These are phyloP conservation scores for Ochotona curzoniae DNA, from an alignment of 2,113 vertebrate genomes.

Conservation along the genomic window DNA sequence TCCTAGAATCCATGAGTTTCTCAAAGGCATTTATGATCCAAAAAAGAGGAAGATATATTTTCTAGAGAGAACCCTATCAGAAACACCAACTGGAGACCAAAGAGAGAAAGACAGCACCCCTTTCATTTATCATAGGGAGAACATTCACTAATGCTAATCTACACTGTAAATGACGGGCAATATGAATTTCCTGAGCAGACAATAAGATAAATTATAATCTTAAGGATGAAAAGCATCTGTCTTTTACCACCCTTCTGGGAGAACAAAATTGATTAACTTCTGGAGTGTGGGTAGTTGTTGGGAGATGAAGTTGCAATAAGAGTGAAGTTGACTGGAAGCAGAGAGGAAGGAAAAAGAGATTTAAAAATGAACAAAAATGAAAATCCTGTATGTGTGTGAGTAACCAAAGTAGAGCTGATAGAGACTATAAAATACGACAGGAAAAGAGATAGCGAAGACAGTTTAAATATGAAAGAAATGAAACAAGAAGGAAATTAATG, in stretches of 20 bases:
- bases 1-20: background rate
- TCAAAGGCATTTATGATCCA: background rate
- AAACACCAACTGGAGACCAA: conserved; percentile 58
- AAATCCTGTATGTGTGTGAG: background rate
- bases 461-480: background rate
- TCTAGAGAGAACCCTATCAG: background rate
- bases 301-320: conserved; percentile 13
- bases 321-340: background rate
- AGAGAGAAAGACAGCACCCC: conserved; percentile 4
- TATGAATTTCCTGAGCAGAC: background rate
- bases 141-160: background rate
- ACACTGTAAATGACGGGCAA: background rate
- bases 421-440: background rate
- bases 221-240: conserved; percentile 32
- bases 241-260: conserved; percentile 23
- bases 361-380: background rate
- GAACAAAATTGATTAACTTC: background rate
- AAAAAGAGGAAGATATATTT: background rate
- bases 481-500: background rate
- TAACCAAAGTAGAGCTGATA: background rate
- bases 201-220: background rate
- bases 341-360: background rate
- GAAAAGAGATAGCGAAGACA: background rate
- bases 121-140: background rate
- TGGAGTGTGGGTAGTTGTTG: background rate